Evolutionary conservation across 2,888 invertebrate genomes (phyloP).

Genomic region (Leptinotarsa haldemani): DNA sequence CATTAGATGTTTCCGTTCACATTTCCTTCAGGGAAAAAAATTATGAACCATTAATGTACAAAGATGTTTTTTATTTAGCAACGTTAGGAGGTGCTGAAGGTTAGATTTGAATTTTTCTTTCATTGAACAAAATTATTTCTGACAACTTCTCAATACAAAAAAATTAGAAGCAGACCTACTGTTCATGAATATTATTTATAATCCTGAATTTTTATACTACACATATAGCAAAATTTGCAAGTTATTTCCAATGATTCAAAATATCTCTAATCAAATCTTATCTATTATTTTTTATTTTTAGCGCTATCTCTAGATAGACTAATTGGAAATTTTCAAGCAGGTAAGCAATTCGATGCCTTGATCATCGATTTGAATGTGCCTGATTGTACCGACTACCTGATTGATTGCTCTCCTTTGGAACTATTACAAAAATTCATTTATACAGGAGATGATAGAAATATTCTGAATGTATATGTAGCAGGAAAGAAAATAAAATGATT

Average conservation of each 20-base stretch:
- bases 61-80: constrained; percentile 84
- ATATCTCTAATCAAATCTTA: no score
- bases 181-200: no score
- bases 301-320: constrained; percentile 79
- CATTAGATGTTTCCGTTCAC: constrained; percentile 80
- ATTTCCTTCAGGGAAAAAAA: constrained; percentile 68
- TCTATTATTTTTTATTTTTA: constrained; percentile 60
- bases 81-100: constrained; percentile 89
- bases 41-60: constrained; percentile 72
- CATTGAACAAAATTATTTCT: no score
- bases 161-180: no score
- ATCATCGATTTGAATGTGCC: constrained; percentile 75
- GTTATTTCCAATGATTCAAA: no score
- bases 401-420: constrained; percentile 69
- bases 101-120: constrained; percentile 55
- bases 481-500: constrained; percentile 71
- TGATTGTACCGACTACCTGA: constrained; percentile 68
- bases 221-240: no score
- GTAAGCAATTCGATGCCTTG: constrained; percentile 90
- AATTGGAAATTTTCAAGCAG: constrained; percentile 83
- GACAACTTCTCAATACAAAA: no score
- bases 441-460: constrained; percentile 86
- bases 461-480: constrained; percentile 79
- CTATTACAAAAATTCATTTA: constrained; percentile 82
- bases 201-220: no score